Evolutionary conservation across 2,888 invertebrate genomes (phyloP), one percentile per base, ranked within the genome.

Genomic region (Caenorhabditis sinica): DNA sequence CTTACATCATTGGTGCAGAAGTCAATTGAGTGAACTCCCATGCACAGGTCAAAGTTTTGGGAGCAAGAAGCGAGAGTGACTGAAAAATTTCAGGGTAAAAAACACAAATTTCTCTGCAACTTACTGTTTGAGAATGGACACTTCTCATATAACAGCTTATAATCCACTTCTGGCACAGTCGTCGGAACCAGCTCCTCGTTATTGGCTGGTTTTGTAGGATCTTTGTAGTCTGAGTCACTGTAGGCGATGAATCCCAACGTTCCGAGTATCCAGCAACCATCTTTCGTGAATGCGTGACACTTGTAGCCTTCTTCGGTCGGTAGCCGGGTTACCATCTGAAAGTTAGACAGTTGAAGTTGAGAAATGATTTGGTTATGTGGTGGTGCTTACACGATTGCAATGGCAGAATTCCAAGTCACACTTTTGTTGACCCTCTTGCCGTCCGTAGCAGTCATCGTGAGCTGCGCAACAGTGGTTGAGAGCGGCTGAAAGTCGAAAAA

Each of bases 391-490:
- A 51, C 77, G 61, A 56, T 87, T 85, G 73, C 89, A 89, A 11
- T 79, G 72, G 60, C 86, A 86, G 58, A 89, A 88, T 1, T 88
- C 83, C 3, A 72, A 33, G 49, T 89, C 89, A 72, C 89, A 89
- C 11, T 60, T 43, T 0, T 75, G 76, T 56, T 86, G 89, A 15
- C 87, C 87, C 20, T 36, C 20, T 45, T 87, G 87, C 20, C 84
- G 82, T 0, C 85, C 88, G 74, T 89, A 89, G 45, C 89, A 89
- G 40, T 89, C 89, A 30, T 89, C 89, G 77, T 89, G 89, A 33
- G 88, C 76, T 1, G 87, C 89, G 61, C 89, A 89, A 58, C 89
- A 89, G 68, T 89, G 89, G 66, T 89, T 89, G 36, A 89, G 43
- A 36, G 85, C 86, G 8, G 77, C 89, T 89, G 82, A 40, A 88